Evolutionary conservation across 2,113 vertebrate genomes (phyloP).

Genomic region (Rafetus swinhoei): DNA sequence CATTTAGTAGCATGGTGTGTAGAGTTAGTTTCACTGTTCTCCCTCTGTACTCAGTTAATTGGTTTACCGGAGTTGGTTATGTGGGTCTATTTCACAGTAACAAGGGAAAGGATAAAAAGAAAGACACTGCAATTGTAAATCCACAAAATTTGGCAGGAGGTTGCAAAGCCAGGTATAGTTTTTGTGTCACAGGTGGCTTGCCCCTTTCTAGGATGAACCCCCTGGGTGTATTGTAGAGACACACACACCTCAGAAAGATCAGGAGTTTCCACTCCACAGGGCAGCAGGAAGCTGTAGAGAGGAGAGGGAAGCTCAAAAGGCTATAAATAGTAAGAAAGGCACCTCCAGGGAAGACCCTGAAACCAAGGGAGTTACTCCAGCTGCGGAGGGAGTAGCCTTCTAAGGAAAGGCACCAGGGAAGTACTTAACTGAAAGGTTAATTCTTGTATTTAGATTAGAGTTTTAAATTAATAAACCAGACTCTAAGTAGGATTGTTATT

Average conservation of each 20-base stretch:
- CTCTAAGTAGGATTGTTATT: not conserved
- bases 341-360: not conserved
- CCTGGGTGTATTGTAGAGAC: not conserved
- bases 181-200: not conserved
- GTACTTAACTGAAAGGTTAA: not conserved
- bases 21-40: not conserved
- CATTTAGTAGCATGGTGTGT: fast-evolving
- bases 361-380: not conserved
- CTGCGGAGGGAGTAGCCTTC: not conserved
- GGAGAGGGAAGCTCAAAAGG: not conserved
- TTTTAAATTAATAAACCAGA: not conserved
- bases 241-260: not conserved
- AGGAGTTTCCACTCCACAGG: not conserved
- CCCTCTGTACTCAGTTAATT: fast-evolving
- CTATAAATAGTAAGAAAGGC: not conserved
- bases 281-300: not conserved
- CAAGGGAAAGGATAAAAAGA: not conserved
- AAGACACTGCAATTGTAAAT: not conserved
- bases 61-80: not conserved
- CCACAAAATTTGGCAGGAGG: not conserved
- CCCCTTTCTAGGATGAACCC: not conserved
- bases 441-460: not conserved
- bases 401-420: not conserved
- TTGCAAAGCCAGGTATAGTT: fast-evolving
- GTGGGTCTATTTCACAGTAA: not conserved